Conservation (phyloP, 2,888 invertebrate genomes). For the Tortricodes alternella region DNA sequence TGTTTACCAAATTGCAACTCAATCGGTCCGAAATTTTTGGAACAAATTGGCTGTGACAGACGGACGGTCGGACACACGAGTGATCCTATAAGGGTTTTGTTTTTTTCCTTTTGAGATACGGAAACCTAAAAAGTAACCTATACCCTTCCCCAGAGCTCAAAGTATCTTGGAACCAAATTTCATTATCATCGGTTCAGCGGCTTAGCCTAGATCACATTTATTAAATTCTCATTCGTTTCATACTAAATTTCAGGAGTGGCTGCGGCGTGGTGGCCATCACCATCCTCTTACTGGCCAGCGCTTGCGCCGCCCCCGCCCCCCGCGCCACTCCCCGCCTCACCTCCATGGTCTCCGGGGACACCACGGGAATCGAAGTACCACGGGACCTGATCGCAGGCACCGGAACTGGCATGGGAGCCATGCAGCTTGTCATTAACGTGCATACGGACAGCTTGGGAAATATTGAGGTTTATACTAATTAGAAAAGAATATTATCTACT, state of each 20-base stretch:
- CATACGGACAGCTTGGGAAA: constrained; percentile 72
- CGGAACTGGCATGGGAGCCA: constrained; percentile 58
- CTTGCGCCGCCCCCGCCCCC: constrained; percentile 54
- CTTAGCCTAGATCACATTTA: not conserved
- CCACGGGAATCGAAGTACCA: constrained; percentile 70
- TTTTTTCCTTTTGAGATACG: too few species aligned
- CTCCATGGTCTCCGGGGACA: constrained; percentile 57
- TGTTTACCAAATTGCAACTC: too few species aligned
- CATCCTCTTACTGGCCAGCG: constrained; percentile 42
- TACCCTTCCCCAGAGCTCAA: too few species aligned
- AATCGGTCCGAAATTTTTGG: too few species aligned
- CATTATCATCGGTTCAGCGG: too few species aligned
- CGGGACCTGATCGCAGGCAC: constrained; percentile 59
- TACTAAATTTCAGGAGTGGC: constrained; percentile 48
- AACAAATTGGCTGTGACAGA: too few species aligned
- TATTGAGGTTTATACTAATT: constrained; percentile 70
- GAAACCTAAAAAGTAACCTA: too few species aligned
- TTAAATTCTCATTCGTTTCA: not conserved
- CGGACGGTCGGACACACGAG: too few species aligned
- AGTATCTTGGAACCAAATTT: too few species aligned
- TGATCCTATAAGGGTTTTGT: too few species aligned
- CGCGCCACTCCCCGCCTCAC: constrained; percentile 39
- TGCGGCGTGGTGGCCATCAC: constrained; percentile 46
- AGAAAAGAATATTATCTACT: constrained; percentile 17
- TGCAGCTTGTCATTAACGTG: constrained; percentile 71